Evolutionary conservation across 2,888 invertebrate species (phyloP), one percentile per base, ranked within the genome.

Genomic region (Willowsia nigromaculata): DNA sequence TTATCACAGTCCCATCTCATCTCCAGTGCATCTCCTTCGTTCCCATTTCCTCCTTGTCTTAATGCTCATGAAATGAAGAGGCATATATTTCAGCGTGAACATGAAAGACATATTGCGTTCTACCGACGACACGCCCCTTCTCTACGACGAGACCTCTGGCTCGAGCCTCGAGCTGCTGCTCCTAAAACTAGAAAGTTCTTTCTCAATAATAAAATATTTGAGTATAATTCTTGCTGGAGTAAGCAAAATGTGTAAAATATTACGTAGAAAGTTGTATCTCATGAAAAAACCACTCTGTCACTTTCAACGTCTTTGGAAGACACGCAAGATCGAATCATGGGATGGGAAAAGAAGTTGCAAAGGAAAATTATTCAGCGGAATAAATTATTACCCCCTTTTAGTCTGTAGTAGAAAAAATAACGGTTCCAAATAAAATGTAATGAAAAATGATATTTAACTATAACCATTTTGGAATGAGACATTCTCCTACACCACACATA

Each of bases 211-310:
- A 33, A 68, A 40, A 47, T 22, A 3, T 82, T 22, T 15, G 59
- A 13, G 18, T 74, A 27, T 76, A 18, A 53, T 18, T 85, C 11
- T 27, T 65, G 81, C 53, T 53, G 9, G 56, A 43, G 15, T 47
- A 74, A 74, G 85, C 59, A 65, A 81, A 33, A 85, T 50, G 78
- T 59, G 50, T 85, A 56, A 80, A 86, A 65, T 80, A 86, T 71
- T 83, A 74, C 68, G 88, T 40, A 43, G 83, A 88, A 76, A 43
- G 74, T 88, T 74, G 65, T 76, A 25, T 62, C 43, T 65, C 50
- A 3, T 11, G 59, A 59, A 83, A 68, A 88, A 83, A 76, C 68
- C 76, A 81, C 76, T 88, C 59, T 76, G 71, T 88, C 88, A 88
- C 76, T 88, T 83, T 81, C 74, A 87, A 71, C 47, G 78, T 56